Evolutionary conservation across 2,113 vertebrate species (phyloP).

Genomic region (Callorhinus ursinus): DNA sequence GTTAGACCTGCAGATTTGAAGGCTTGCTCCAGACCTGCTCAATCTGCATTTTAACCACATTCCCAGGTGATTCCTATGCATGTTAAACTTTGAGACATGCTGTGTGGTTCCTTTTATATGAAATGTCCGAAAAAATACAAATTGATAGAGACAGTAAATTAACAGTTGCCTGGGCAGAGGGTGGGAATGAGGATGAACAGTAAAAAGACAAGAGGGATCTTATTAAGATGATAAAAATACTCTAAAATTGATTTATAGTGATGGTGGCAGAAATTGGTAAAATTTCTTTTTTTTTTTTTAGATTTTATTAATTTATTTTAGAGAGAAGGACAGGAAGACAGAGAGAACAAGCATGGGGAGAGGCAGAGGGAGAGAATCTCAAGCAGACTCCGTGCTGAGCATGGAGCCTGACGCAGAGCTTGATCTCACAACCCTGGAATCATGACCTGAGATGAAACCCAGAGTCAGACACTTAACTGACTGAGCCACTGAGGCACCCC

Average conservation of each 20-base stretch:
- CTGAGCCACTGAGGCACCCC: neutral
- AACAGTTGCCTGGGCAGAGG: neutral
- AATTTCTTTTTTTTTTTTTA: neutral
- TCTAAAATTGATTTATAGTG: neutral
- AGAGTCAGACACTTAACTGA: neutral
- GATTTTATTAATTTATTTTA: neutral
- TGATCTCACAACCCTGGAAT: neutral
- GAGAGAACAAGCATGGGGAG: neutral
- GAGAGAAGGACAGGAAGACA: neutral
- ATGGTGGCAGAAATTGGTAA: neutral
- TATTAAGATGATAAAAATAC: neutral
- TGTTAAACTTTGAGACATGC: neutral
- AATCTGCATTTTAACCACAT: neutral
- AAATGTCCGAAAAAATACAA: slow-evolving; percentile 18
- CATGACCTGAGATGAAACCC: neutral
- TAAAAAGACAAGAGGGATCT: neutral
- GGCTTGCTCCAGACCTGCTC: neutral
- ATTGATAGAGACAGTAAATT: neutral
- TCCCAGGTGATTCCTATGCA: neutral
- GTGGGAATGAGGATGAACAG: neutral
- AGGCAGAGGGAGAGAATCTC: neutral
- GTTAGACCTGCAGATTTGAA: neutral
- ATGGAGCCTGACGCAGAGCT: neutral
- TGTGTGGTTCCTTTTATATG: neutral
- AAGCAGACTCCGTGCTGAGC: neutral